Evolutionary conservation across 2,113 vertebrate species (phyloP), one percentile per base, ranked within the genome.

Genomic region (Anarhynchus alexandrinus): DNA sequence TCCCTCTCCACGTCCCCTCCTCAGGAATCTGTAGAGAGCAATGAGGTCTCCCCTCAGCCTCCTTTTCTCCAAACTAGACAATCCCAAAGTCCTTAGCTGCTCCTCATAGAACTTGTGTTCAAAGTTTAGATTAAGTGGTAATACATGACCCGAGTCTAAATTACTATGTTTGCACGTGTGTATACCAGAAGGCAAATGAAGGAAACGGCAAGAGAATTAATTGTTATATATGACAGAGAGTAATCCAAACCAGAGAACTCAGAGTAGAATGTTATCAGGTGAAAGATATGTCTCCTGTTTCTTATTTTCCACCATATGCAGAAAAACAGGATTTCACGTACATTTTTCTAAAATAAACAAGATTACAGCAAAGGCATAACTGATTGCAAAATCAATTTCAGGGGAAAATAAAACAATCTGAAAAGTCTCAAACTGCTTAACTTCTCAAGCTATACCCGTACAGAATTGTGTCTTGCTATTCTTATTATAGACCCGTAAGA

Each of bases 291-390:
- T 61, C 67, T 88, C 45, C 45, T 49, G 22, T 76, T 96, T 91
- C 78, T 78, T 87, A 38, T 69, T 94, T 94, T 87, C 38, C 26
- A 78, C 42, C 7, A 32, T 74, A 86, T 55, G 95, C 51, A 40
- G 64, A 76, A 88, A 93, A 97, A 81, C 21, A 77, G 49, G 42
- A 74, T 80, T 96, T 70, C 25, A 57, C 14, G 49, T 91, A 61
- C 26, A 14, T 95, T 93, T 82, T 92, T 95, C 47, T 70, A 80
- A 95, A 92, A 86, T 77, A 96, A 95, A 86, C 54, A 90, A 72
- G 54, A 67, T 88, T 83, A 83, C 76, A 81, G 71, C 79, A 88
- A 69, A 73, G 58, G 86, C 30, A 62, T 66, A 88, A 26, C 59
- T 90, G 66, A 86, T 83, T 89, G 45, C 32, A 71, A 86, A 95